Evolutionary conservation across 2,888 invertebrate genomes (phyloP).

Genomic region (Camponotus fellah): DNA sequence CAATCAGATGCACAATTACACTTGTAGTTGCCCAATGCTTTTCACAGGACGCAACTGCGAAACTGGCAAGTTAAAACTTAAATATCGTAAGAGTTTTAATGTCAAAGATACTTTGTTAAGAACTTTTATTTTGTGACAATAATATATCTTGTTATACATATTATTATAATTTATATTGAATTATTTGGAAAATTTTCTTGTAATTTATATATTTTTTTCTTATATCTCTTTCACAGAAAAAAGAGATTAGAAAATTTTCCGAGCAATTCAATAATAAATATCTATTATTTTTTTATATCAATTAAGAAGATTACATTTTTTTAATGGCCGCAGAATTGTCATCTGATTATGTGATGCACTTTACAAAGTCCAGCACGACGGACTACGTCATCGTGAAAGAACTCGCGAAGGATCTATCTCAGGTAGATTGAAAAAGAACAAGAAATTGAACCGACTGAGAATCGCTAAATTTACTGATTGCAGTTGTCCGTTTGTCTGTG

Average conservation of each 20-base stretch:
- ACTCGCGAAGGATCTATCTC: conserved; percentile 85
- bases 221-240: no score
- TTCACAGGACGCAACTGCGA: conserved; percentile 87
- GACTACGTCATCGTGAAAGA: conserved; percentile 88
- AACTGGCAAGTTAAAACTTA: conserved; percentile 77
- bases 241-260: no score
- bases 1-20: conserved; percentile 80
- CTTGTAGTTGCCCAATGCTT: conserved; percentile 87
- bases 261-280: no score
- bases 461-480: conserved; percentile 41
- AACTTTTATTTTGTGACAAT: background rate
- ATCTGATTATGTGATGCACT: conserved; percentile 88
- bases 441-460: background rate
- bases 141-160: background rate
- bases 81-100: conserved; percentile 4
- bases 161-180: background rate
- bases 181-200: background rate
- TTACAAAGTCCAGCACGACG: conserved; percentile 87
- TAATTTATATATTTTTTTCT: background rate
- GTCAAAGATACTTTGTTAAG: conserved; percentile 1
- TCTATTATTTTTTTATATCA: background rate
- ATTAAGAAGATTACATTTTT: background rate
- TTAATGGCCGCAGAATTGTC: conserved; percentile 82
- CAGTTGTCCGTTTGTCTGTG: conserved; percentile 89
- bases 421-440: conserved; percentile 81